These are phyloP conservation scores for Hippocampus abdominalis DNA, from an alignment of 2,113 vertebrate genomes.

Conservation along the genomic window DNA sequence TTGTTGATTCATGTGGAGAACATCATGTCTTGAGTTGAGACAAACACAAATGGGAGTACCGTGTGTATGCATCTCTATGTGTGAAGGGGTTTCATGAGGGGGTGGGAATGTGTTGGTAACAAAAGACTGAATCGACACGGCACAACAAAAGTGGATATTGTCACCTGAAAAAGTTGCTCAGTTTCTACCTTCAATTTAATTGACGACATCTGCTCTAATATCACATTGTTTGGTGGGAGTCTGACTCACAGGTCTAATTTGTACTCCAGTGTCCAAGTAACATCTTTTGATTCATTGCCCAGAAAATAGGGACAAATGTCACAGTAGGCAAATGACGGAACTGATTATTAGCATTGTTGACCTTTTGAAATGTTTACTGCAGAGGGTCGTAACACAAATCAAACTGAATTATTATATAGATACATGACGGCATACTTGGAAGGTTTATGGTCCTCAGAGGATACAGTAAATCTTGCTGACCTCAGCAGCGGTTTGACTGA, in stretches of 20 bases:
- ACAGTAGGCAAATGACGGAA: not conserved
- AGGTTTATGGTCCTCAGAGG: not conserved
- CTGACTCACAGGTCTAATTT: not conserved
- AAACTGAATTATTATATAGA: not conserved
- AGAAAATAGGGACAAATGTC: not conserved
- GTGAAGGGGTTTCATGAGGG: not conserved
- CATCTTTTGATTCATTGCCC: not conserved
- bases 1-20: slow-evolving; percentile 47
- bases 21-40: slow-evolving; percentile 36
- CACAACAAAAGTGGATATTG: slow-evolving; percentile 2
- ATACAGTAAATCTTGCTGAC: too few relatives aligned
- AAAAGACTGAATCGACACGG: slow-evolving; percentile 17
- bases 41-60: slow-evolving; percentile 1
- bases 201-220: not conserved
- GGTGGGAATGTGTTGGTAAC: slow-evolving; percentile 31
- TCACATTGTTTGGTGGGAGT: slow-evolving; percentile 5
- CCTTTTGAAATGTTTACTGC: not conserved
- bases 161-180: slow-evolving; percentile 16
- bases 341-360: not conserved
- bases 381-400: not conserved
- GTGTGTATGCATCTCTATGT: not conserved
- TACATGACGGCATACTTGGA: not conserved
- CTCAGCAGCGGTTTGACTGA: not conserved
- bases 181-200: slow-evolving; percentile 11
- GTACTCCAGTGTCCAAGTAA: not conserved